Conservation (phyloP, 2,113 vertebrate genomes). For the Phyllostomus hastatus region DNA sequence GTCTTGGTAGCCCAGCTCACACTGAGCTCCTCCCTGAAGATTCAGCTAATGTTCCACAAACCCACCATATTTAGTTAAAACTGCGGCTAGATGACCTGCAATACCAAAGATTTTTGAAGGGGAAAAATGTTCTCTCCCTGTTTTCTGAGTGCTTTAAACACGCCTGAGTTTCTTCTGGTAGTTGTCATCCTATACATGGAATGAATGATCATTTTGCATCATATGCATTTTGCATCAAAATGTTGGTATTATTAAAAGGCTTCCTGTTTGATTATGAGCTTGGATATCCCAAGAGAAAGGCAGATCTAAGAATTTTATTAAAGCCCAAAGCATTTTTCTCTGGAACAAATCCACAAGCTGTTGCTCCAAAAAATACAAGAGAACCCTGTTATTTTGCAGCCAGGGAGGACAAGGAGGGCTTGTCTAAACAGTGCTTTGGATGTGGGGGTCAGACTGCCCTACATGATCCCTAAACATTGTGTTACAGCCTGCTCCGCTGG, state of each 20-base stretch:
- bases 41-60: neutral
- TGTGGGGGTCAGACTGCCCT: neutral
- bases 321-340: neutral
- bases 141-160: neutral
- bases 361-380: neutral
- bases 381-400: neutral
- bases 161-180: neutral
- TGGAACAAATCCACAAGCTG: neutral
- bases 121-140: neutral
- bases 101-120: neutral
- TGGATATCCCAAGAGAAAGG: neutral
- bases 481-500: neutral
- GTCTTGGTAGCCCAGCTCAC: neutral
- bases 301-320: neutral
- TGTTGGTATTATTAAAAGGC: neutral
- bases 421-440: neutral
- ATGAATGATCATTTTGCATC: neutral
- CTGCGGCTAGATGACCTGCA: neutral
- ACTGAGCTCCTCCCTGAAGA: neutral
- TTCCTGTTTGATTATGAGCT: neutral
- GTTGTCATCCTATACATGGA: neutral
- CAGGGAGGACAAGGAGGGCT: neutral
- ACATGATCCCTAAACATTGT: accelerated
- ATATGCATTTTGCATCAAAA: neutral
- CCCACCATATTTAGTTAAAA: neutral